phyloP scores from a whole-genome alignment of 2,113 vertebrate species.

The Eurystomus gularis region DNA sequence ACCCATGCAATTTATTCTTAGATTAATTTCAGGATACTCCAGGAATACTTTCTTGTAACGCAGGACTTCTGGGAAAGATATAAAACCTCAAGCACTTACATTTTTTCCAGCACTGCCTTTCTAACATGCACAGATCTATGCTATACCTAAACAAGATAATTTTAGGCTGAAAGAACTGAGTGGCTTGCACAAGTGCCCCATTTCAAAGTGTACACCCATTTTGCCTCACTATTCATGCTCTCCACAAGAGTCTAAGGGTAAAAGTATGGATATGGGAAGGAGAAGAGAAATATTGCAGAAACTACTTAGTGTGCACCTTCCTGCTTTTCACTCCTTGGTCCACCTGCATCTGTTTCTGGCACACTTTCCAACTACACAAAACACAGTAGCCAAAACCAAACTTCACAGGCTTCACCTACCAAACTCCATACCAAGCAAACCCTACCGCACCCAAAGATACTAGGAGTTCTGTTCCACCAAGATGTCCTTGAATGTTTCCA shows the following conservation, averaged over 20 bases:
- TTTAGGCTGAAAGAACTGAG: not conserved
- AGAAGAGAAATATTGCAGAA: not conserved
- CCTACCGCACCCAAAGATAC: not conserved
- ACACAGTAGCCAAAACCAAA: not conserved
- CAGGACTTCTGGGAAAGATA: not conserved
- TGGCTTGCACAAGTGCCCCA: not conserved
- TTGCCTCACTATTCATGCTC: not conserved
- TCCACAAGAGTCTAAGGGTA: not conserved
- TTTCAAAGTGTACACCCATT: not conserved
- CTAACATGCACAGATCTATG: fast-evolving
- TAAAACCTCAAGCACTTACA: not conserved
- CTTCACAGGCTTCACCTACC: not conserved
- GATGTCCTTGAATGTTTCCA: not conserved
- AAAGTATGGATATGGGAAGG: not conserved
- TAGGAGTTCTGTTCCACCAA: not conserved
- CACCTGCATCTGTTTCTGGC: no score
- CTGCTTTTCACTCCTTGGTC: not conserved
- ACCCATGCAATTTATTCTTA: not conserved
- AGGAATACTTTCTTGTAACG: not conserved
- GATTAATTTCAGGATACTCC: not conserved
- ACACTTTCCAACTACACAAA: not conserved
- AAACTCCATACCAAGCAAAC: not conserved
- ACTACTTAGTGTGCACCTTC: not conserved
- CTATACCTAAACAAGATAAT: not conserved
- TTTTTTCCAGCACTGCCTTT: not conserved